Percentiles rank a stretch among this genome's conserved stretches.
phyloP scores from a whole-genome alignment of 2,797 vertebrate genomes.

The Rhinella marina region DNA sequence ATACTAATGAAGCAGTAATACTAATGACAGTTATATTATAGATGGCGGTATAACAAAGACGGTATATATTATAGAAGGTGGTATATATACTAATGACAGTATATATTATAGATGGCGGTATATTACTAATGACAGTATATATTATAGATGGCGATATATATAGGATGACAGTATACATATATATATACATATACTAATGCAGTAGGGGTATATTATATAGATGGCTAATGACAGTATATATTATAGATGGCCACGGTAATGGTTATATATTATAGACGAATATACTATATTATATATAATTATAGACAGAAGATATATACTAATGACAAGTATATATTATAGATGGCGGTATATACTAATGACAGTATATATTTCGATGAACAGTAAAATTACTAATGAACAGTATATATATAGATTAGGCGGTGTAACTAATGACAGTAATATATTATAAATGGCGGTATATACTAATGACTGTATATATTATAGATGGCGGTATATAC shows the following conservation, averaged over 20 bases:
- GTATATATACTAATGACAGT: not conserved
- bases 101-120: not conserved
- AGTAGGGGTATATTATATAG: too few relatives aligned
- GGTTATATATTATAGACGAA: not conserved
- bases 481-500: too few relatives aligned
- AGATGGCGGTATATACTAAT: not conserved
- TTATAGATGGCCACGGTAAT: not conserved
- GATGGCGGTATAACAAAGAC: not conserved
- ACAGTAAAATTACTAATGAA: too few relatives aligned
- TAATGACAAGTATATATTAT: not conserved
- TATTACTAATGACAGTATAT: not conserved
- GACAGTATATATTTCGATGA: not conserved
- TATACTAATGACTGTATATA: too few relatives aligned
- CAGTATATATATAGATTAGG: too few relatives aligned
- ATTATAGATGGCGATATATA: not conserved
- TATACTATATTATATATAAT: too few relatives aligned
- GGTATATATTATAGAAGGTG: not conserved
- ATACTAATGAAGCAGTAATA: not conserved
- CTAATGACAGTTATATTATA: not conserved
- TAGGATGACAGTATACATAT: not conserved
- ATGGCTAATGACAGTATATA: not conserved
- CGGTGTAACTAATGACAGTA: too few relatives aligned
- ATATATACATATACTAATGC: too few relatives aligned
- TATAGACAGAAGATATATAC: not conserved
- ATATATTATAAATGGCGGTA: not conserved